A percentile compares a stretch with the other conserved stretches of the same genome.
These are phyloP conservation scores for Palythoa grandis DNA, from an alignment of 92 coral and sea anemone genomes.

Conservation along the genomic window DNA sequence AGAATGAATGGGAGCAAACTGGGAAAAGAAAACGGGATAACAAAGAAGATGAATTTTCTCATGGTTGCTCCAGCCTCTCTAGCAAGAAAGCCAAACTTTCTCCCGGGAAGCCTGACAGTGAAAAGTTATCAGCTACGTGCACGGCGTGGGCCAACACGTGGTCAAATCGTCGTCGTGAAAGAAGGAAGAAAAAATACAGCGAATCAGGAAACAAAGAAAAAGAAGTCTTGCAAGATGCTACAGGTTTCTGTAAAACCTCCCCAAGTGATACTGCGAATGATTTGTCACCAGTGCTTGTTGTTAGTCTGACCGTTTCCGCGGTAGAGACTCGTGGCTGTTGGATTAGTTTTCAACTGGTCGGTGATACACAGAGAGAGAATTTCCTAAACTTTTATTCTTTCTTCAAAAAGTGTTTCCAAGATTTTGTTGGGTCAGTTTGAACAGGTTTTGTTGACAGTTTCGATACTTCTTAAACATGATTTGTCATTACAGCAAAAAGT, in stretches of 20 bases:
- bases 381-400: conserved; percentile 88
- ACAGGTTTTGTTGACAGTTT: neutral
- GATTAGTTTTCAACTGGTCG: conserved; percentile 60
- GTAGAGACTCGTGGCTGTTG: conserved; percentile 51
- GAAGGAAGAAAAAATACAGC: conserved; percentile 50
- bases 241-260: neutral
- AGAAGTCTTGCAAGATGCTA: neutral
- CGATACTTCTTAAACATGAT: neutral
- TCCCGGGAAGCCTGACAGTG: neutral
- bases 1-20: neutral
- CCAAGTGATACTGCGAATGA: neutral
- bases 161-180: conserved; percentile 78
- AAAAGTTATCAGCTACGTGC: conserved; percentile 48
- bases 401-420: conserved; percentile 75
- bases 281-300: conserved; percentile 53
- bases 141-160: conserved; percentile 80
- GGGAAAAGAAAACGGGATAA: conserved; percentile 25
- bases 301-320: conserved; percentile 52
- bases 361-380: conserved; percentile 54
- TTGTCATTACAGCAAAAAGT: neutral
- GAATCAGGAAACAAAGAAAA: conserved; percentile 12
- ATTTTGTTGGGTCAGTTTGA: conserved; percentile 16
- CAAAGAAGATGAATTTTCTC: neutral
- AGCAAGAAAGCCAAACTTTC: conserved; percentile 20
- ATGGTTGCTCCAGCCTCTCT: neutral